These are phyloP conservation scores for Himalopsyche japonica DNA, from an alignment of 2,888 invertebrate species.

Conservation along the genomic window DNA sequence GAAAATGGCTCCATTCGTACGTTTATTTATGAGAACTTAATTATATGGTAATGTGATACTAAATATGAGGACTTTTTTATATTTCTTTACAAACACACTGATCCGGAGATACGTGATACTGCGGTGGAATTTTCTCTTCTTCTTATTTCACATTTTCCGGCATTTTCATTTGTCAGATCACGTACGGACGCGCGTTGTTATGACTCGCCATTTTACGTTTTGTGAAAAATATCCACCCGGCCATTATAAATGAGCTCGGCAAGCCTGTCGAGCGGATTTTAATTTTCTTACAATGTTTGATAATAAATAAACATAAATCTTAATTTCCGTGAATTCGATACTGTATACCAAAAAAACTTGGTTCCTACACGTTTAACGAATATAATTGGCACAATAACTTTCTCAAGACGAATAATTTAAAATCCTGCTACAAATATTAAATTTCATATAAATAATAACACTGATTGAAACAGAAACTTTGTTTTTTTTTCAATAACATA, in stretches of 20 bases:
- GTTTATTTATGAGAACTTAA: constrained; percentile 8
- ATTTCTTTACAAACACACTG: background rate
- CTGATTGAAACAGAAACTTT: no score
- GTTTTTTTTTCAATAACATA: no score
- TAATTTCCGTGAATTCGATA: constrained; percentile 3
- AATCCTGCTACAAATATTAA: no score
- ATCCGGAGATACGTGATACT: background rate
- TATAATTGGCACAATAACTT: background rate
- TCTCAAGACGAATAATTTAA: background rate
- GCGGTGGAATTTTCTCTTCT: background rate
- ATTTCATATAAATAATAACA: no score
- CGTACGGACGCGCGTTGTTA: constrained; percentile 34
- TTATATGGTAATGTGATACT: constrained; percentile 28
- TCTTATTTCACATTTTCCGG: constrained; percentile 27
- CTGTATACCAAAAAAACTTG: background rate
- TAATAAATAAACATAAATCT: constrained; percentile 12
- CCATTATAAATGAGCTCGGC: constrained; percentile 17
- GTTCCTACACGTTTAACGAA: no score
- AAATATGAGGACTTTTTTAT: constrained; percentile 8
- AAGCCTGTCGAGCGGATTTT: constrained; percentile 9
- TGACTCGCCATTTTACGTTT: constrained; percentile 32
- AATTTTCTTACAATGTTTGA: constrained; percentile 13
- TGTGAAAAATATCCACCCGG: constrained; percentile 29
- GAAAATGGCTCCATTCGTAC: background rate
- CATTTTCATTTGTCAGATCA: constrained; percentile 30